phyloP scores from a whole-genome alignment of 37 sponge, comb jelly and placozoan species.

The Petrosia ficiformis region DNA sequence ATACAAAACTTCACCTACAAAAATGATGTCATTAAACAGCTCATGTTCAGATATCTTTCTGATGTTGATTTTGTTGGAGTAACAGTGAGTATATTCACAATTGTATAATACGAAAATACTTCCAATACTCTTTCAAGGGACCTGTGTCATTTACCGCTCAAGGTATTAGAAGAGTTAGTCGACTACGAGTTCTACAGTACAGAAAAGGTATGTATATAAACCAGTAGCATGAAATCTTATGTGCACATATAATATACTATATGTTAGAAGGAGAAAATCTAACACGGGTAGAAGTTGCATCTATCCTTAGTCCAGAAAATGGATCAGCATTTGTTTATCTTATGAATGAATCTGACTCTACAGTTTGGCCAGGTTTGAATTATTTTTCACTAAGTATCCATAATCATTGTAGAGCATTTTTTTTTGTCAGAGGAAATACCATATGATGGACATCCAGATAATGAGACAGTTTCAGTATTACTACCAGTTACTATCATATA shows the following conservation, averaged over 20 bases:
- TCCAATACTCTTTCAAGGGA: conserved; percentile 13
- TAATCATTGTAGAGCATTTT: neutral
- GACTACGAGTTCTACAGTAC: conserved; percentile 23
- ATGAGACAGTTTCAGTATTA: conserved; percentile 14
- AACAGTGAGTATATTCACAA: conserved; percentile 8
- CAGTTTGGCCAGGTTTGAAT: conserved; percentile 4
- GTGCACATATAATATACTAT: neutral
- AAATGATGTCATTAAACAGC: conserved; percentile 6
- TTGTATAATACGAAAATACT: neutral
- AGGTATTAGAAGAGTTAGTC: conserved; percentile 17
- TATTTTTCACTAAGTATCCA: neutral
- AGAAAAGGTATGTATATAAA: conserved; percentile 26
- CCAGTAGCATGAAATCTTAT: neutral
- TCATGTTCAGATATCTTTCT: conserved; percentile 18
- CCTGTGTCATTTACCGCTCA: conserved; percentile 20
- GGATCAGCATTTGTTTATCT: neutral
- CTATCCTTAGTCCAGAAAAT: neutral
- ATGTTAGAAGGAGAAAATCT: neutral
- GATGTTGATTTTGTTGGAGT: conserved; percentile 30
- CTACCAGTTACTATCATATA: conserved; percentile 29
- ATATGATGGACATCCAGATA: conserved; percentile 34
- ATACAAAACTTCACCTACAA: conserved; percentile 44
- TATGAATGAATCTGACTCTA: neutral
- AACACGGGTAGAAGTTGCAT: neutral
- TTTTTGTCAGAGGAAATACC: conserved; percentile 21